Evolutionary conservation across 53 echinoderm and acorn worm genomes (phyloP), one percentile per base, ranked within the genome.

Genomic region (Temnopleurus reevesii): DNA sequence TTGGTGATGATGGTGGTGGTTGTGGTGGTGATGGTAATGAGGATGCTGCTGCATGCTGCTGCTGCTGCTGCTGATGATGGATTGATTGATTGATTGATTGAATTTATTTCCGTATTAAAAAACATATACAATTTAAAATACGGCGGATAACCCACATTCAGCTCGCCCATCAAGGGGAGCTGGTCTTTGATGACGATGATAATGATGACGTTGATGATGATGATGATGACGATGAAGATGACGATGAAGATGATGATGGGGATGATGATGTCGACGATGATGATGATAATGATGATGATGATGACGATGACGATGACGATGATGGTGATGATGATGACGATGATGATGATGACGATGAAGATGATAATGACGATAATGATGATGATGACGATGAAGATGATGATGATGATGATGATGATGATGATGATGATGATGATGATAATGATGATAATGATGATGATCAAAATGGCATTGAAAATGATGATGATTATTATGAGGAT

Each of bases 331-430:
- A 82, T 49, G 28, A 51, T 53, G 82, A 47, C 53, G 82, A 25
- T 82, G 82, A 24, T 82, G 82, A 4, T 53, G 28, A 51, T 82
- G 53, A 12, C 18, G 82, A 54, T 24, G 77, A 77, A 38, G 41
- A 77, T 77, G 36, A 77, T 77, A 10, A 38, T 77, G 77, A 77
- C 43, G 44, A 77, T 43, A 4, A 38, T 43, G 19, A 64, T 64
- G 64, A 25, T 64, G 64, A 64, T 28, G 27, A 64, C 35, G 65
- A 25, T 5, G 65, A 28, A 26, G 30, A 64, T 25, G 27, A 25
- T 64, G 65, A 4, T 12, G 65, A 4, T 25, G 65, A 64, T 64
- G 65, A 64, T 25, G 65, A 64, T 28, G 30, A 25, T 29, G 65
- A 8, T 15, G 65, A 8, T 64, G 65, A 18, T 4, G 31, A 44